These are phyloP conservation scores for Latrodectus geometricus DNA, from an alignment of 1,140 invertebrate species.

Conservation along the genomic window DNA sequence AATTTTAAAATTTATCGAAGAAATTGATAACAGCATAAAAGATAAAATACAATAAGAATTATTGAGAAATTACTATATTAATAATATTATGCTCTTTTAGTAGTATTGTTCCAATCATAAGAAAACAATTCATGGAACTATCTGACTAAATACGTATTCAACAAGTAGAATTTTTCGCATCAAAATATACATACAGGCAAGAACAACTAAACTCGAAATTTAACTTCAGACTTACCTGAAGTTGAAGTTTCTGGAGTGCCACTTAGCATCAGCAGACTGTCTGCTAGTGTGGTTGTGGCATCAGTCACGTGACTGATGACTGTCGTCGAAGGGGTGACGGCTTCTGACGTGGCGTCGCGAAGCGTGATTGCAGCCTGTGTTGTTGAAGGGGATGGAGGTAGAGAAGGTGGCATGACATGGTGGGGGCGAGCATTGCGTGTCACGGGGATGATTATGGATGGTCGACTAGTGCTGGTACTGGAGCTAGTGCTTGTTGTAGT, in stretches of 20 bases:
- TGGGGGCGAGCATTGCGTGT: slow-evolving; percentile 44
- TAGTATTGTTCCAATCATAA: too few species aligned
- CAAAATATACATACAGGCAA: too few species aligned
- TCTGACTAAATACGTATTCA: too few species aligned
- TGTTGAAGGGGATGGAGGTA: slow-evolving; percentile 1
- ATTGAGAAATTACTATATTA: too few species aligned
- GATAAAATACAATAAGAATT: too few species aligned
- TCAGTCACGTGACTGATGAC: not conserved
- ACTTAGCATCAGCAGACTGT: slow-evolving; percentile 32
- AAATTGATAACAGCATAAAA: too few species aligned
- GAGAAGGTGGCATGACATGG: slow-evolving; percentile 9
- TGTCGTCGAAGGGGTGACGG: not conserved
- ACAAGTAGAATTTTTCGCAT: too few species aligned
- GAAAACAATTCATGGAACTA: too few species aligned
- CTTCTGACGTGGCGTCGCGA: slow-evolving; percentile 26
- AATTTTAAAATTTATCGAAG: too few species aligned
- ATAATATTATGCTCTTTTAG: too few species aligned
- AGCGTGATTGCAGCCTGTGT: slow-evolving; percentile 3
- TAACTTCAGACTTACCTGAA: slow-evolving; percentile 17
- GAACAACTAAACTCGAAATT: too few species aligned
- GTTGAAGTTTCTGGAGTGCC: slow-evolving; percentile 50
- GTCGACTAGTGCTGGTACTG: slow-evolving; percentile 48
- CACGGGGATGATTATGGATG: slow-evolving; percentile 51
- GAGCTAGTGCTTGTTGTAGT: slow-evolving; percentile 51
- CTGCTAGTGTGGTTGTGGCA: slow-evolving; percentile 31